Evolutionary conservation across 1,140 invertebrate genomes (phyloP), one percentile per base, ranked within the genome.

Genomic region (Stratiolaelaps scimitus): DNA sequence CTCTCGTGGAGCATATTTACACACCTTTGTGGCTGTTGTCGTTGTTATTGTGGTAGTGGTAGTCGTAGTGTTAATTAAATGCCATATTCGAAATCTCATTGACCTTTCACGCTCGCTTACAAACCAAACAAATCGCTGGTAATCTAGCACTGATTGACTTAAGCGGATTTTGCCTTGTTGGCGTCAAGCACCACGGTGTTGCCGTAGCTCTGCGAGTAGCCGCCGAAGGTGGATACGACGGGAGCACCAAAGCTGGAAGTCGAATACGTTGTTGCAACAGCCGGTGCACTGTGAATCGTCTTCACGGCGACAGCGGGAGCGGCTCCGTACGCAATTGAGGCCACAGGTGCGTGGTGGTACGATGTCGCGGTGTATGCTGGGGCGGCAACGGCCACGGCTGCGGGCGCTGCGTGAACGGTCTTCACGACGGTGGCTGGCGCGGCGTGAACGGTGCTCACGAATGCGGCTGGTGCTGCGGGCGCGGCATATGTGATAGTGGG

Each of bases 101-200:
- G n/a, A n/a, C n/a, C n/a, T 40, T 6, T 40, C 34, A 40, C 34
- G 34, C 10, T 6, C 4, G 4, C 10, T 40, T 40, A n/a, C n/a
- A n/a, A 40, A 40, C 34, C 5, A 40, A 40, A 40, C 10, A 10
- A 40, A 40, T 40, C 10, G n/a, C 34, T 10, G 10, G 10, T 40
- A 10, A 40, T n/a, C n/a, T n/a, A n/a, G n/a, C n/a, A n/a, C n/a
- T n/a, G n/a, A 15, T n/a, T 4, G 2, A 17, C 2, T 60, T 60
- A 60, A n/a, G 53, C 53, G 10, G 53, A 60, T 23, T 60, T 60
- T 15, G 53, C 53, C 23, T 60, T 60, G 53, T 60, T 60, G 53
- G 53, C 53, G 53, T 60, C 53, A 34, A 60, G 53, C 1, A 60
- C 53, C 15, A 60, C 53, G 23, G 53, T 60, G 53, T 23, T 60